Evolutionary conservation across 2,888 invertebrate species (phyloP).

Genomic region (Dynastes grantii): DNA sequence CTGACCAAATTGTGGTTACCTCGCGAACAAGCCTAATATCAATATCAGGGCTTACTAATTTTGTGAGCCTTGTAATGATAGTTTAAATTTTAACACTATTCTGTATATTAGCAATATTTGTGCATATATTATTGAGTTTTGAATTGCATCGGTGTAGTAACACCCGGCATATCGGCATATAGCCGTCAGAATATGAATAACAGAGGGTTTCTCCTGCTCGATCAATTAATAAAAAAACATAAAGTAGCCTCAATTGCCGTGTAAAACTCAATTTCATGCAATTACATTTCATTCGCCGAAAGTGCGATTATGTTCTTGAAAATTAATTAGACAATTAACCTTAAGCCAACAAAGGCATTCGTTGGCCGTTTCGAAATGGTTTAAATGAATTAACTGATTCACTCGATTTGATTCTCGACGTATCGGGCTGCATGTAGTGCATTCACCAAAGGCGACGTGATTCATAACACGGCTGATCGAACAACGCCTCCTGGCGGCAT

Average conservation of each 20-base stretch:
- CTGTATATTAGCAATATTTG: no score
- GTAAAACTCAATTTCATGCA: conserved; percentile 12
- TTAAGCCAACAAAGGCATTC: conserved; percentile 30
- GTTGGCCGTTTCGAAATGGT: conserved; percentile 35
- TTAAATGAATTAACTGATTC: conserved; percentile 38
- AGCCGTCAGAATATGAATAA: background rate
- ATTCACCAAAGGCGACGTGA: conserved; percentile 34
- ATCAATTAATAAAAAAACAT: conserved; percentile 12
- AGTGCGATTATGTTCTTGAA: conserved; percentile 22
- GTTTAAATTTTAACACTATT: no score
- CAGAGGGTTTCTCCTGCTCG: background rate
- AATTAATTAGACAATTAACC: conserved; percentile 33
- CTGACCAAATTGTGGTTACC: no score
- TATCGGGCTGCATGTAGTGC: conserved; percentile 12
- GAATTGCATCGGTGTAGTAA: no score
- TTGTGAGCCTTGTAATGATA: no score
- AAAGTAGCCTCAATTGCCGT: conserved; percentile 8
- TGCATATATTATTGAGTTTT: no score
- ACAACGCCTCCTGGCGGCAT: conserved; percentile 49
- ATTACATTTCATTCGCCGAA: conserved; percentile 15
- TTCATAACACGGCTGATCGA: conserved; percentile 46
- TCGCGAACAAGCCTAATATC: no score
- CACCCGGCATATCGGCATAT: no score
- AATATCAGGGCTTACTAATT: no score
- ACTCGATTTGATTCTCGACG: conserved; percentile 33